Evolutionary conservation across 2,113 vertebrate genomes (phyloP).

Genomic region (Glaucomys volans): DNA sequence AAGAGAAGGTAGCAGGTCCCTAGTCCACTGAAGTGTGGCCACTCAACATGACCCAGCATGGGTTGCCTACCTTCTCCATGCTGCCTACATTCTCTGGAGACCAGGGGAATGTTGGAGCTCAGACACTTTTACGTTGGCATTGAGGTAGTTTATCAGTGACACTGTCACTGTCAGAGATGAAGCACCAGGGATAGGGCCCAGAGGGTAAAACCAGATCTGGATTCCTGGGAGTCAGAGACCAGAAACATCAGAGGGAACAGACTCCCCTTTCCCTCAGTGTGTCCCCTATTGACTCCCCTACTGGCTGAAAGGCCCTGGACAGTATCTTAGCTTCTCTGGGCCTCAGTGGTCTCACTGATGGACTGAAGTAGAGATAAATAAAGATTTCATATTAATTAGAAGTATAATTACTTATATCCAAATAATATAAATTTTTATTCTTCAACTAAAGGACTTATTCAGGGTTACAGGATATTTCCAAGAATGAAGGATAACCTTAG

Average conservation of each 20-base stretch:
- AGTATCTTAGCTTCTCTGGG: neutral
- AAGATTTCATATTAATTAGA: neutral
- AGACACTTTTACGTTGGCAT: neutral
- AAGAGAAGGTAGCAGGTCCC: neutral
- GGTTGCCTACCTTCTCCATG: neutral
- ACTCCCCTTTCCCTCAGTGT: neutral
- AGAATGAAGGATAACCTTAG: neutral
- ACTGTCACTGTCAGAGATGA: neutral
- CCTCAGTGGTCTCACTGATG: neutral
- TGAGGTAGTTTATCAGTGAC: neutral
- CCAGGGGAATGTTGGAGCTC: neutral
- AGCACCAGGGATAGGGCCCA: neutral
- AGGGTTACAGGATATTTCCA: neutral
- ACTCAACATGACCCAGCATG: rapidly evolving
- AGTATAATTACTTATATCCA: neutral
- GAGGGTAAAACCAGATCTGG: neutral
- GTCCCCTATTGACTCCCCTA: neutral
- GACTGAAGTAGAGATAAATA: neutral
- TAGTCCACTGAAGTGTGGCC: neutral
- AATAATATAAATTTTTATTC: neutral
- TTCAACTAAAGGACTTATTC: neutral
- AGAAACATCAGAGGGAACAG: neutral
- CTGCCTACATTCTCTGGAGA: neutral
- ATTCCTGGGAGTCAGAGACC: neutral
- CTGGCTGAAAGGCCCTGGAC: too few relatives aligned